Conservation (phyloP, 1,140 invertebrate species). For the Octopus sinensis region DNA sequence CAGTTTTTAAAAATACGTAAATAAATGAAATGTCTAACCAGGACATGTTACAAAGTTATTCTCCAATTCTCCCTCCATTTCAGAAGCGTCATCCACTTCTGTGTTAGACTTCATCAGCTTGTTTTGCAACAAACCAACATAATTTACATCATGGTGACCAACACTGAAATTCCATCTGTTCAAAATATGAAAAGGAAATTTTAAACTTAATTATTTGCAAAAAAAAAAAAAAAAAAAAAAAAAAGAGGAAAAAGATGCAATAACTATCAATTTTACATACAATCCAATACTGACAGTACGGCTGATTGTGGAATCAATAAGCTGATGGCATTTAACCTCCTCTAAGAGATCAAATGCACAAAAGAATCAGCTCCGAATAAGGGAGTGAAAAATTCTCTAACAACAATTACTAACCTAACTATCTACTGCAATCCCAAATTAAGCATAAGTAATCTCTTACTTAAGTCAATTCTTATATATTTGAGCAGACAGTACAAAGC, state of each 20-base stretch:
- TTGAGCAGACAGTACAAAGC: too few species aligned
- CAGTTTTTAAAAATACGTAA: neutral
- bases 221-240: neutral
- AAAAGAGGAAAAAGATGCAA: neutral
- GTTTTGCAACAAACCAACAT: constrained; percentile 53
- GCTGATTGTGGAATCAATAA: too few species aligned
- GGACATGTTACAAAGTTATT: neutral
- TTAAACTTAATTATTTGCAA: neutral
- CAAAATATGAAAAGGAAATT: constrained; percentile 31
- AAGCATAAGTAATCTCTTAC: too few species aligned
- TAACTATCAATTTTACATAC: too few species aligned
- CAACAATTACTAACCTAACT: too few species aligned
- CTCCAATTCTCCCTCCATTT: neutral
- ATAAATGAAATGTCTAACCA: neutral
- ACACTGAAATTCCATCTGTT: constrained; percentile 92
- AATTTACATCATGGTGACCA: constrained; percentile 76
- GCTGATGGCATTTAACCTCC: too few species aligned
- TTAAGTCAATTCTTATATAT: too few species aligned
- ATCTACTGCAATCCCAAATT: too few species aligned
- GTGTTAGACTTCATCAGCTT: constrained; percentile 19
- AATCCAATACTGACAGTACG: too few species aligned
- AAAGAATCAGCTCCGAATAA: too few species aligned
- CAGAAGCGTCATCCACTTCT: constrained; percentile 25
- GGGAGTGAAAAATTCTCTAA: too few species aligned
- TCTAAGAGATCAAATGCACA: too few species aligned